phyloP scores from a whole-genome alignment of 2,888 invertebrate genomes.

The Aphodius sticticus region DNA sequence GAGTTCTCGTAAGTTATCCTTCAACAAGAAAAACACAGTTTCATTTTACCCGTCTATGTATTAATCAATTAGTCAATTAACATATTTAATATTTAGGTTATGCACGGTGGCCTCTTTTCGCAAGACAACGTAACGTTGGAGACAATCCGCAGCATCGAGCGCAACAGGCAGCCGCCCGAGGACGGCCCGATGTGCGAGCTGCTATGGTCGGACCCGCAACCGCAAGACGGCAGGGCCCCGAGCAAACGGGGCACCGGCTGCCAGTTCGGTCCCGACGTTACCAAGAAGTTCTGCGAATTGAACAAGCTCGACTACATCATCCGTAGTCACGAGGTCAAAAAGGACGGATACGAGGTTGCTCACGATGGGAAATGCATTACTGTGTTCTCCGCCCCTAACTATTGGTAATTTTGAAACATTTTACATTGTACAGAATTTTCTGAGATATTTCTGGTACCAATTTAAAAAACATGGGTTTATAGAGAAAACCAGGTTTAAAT shows the following conservation, averaged over 20 bases:
- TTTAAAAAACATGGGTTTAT: no score
- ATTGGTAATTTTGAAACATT: slow-evolving; percentile 75
- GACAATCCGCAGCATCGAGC: slow-evolving; percentile 86
- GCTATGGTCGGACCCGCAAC: slow-evolving; percentile 98
- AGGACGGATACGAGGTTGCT: slow-evolving; percentile 93
- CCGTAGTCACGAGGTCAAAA: slow-evolving; percentile 97
- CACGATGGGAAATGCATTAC: slow-evolving; percentile 97
- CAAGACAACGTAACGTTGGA: slow-evolving; percentile 92
- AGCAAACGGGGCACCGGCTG: slow-evolving; percentile 98
- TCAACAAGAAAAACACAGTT: background rate
- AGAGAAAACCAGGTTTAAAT: no score
- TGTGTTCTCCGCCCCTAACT: slow-evolving; percentile 99
- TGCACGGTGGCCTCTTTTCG: slow-evolving; percentile 99
- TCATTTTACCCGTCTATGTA: background rate
- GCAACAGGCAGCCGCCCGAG: slow-evolving; percentile 97
- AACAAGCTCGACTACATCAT: slow-evolving; percentile 95
- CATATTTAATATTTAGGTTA: slow-evolving; percentile 68
- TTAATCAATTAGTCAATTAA: background rate
- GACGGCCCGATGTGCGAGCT: slow-evolving; percentile 97
- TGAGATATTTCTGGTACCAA: no score
- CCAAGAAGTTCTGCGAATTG: slow-evolving; percentile 79
- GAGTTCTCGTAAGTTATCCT: slow-evolving; percentile 67
- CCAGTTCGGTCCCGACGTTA: slow-evolving; percentile 98
- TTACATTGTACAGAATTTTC: background rate
- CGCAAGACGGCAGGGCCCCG: slow-evolving; percentile 84